phyloP scores from a whole-genome alignment of 1,140 invertebrate species.

The Latrodectus geometricus region DNA sequence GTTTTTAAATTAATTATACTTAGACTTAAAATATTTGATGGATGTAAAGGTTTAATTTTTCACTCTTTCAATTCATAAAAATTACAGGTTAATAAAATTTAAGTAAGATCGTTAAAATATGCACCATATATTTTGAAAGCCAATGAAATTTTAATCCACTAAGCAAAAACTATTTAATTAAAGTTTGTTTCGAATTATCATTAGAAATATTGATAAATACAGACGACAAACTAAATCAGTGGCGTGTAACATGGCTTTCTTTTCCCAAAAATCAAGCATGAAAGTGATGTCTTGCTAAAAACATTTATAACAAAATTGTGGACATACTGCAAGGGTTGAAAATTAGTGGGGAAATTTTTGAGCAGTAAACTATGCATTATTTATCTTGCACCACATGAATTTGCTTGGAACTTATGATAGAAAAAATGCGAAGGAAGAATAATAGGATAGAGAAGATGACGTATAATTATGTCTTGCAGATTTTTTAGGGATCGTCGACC shows the following conservation, averaged over 20 bases:
- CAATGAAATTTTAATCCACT: neutral
- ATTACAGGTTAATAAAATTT: neutral
- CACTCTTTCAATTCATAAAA: neutral
- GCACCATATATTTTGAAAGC: slow-evolving; percentile 19
- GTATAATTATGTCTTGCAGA: slow-evolving; percentile 51
- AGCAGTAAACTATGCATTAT: slow-evolving; percentile 50
- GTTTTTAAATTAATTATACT: too few species aligned
- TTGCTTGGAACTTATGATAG: slow-evolving; percentile 27
- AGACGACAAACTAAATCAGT: neutral
- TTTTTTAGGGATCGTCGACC: slow-evolving; percentile 31
- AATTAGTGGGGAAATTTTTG: slow-evolving; percentile 50
- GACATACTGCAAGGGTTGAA: slow-evolving; percentile 37
- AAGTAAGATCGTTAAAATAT: neutral
- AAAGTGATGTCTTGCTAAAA: slow-evolving; percentile 43
- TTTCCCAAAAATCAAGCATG: slow-evolving; percentile 21
- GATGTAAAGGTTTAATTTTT: too few species aligned
- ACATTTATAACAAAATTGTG: slow-evolving; percentile 54
- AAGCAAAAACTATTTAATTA: slow-evolving; percentile 10
- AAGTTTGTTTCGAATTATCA: neutral
- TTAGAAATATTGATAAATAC: slow-evolving; percentile 34
- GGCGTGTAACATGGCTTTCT: slow-evolving; percentile 36
- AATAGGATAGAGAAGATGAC: slow-evolving; percentile 52
- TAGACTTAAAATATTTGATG: too few species aligned
- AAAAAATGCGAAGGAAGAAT: slow-evolving; percentile 53
- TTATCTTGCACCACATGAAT: slow-evolving; percentile 47